Evolutionary conservation across 2,888 invertebrate genomes (phyloP).

Genomic region (Plagodis dolabraria): DNA sequence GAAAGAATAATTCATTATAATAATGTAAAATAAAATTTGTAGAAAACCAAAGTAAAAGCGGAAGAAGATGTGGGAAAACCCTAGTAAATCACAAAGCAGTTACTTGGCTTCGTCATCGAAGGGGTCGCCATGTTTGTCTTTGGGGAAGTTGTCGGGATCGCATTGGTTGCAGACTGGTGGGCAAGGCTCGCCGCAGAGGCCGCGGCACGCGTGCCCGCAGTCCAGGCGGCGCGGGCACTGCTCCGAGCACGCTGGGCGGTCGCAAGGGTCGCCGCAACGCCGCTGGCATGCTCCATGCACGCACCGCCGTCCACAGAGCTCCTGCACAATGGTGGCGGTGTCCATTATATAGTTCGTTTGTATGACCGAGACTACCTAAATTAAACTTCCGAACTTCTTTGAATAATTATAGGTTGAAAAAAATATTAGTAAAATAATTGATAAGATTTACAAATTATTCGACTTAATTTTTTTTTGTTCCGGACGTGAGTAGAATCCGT

Average conservation of each 20-base stretch:
- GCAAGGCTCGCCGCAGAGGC: conserved; percentile 90
- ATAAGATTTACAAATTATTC: too few species aligned
- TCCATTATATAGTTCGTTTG: too few species aligned
- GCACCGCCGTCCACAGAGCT: conserved; percentile 72
- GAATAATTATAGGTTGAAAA: too few species aligned
- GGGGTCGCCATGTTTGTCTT: conserved; percentile 63
- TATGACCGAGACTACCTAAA: too few species aligned
- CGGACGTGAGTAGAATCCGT: too few species aligned
- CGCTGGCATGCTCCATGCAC: conserved; percentile 75
- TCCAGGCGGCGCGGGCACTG: conserved; percentile 61
- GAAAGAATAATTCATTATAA: too few species aligned
- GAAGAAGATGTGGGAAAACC: too few species aligned
- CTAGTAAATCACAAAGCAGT: neutral
- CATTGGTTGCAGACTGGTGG: conserved; percentile 85
- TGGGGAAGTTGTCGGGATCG: conserved; percentile 75
- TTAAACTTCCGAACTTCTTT: too few species aligned
- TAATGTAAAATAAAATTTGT: too few species aligned
- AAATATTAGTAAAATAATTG: too few species aligned
- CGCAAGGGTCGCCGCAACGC: conserved; percentile 76
- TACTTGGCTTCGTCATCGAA: conserved; percentile 80
- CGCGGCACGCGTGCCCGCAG: conserved; percentile 88
- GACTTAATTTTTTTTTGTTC: too few species aligned
- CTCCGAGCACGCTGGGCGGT: conserved; percentile 68
- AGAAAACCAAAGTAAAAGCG: too few species aligned
- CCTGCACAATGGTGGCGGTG: conserved; percentile 45